A percentile compares a stretch with the other conserved stretches of the same genome.
Evolutionary conservation across 2,797 vertebrate species (phyloP).

Genomic region (Pampus argenteus): DNA sequence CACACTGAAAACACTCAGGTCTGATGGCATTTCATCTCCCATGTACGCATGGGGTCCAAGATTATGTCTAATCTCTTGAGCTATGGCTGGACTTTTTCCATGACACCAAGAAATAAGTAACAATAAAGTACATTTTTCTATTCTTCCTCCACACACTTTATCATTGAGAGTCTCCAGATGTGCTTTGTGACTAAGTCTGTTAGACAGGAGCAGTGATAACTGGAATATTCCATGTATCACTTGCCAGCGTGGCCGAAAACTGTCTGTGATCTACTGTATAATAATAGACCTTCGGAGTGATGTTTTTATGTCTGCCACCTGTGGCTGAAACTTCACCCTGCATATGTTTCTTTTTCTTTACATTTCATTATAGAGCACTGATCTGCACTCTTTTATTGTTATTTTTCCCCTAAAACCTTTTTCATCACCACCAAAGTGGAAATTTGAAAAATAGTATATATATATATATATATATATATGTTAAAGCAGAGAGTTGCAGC

Average conservation of each 20-base stretch:
- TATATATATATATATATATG: too few relatives aligned
- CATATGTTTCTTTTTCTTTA: constrained; percentile 14
- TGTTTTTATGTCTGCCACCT: constrained; percentile 72
- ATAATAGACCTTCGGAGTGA: constrained; percentile 63
- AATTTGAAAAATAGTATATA: background rate
- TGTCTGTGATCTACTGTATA: constrained; percentile 55
- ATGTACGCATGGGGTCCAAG: constrained; percentile 52
- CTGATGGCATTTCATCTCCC: constrained; percentile 40
- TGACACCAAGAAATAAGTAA: constrained; percentile 61
- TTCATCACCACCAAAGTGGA: constrained; percentile 27
- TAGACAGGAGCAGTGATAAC: constrained; percentile 56
- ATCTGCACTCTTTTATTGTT: constrained; percentile 5
- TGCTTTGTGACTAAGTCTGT: constrained; percentile 64
- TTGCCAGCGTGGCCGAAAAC: constrained; percentile 62
- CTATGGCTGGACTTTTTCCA: constrained; percentile 47
- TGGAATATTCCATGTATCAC: constrained; percentile 68
- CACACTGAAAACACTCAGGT: constrained; percentile 16
- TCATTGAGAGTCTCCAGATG: constrained; percentile 78
- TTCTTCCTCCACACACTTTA: constrained; percentile 61
- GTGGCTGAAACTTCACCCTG: constrained; percentile 38
- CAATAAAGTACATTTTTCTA: constrained; percentile 62
- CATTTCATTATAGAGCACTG: constrained; percentile 14
- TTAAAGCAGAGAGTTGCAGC: constrained; percentile 8
- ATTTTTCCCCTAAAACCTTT: constrained; percentile 2
- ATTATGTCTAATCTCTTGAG: constrained; percentile 57